Conservation (phyloP, 2,113 vertebrate genomes). For the Onychorhynchus coronatus region DNA sequence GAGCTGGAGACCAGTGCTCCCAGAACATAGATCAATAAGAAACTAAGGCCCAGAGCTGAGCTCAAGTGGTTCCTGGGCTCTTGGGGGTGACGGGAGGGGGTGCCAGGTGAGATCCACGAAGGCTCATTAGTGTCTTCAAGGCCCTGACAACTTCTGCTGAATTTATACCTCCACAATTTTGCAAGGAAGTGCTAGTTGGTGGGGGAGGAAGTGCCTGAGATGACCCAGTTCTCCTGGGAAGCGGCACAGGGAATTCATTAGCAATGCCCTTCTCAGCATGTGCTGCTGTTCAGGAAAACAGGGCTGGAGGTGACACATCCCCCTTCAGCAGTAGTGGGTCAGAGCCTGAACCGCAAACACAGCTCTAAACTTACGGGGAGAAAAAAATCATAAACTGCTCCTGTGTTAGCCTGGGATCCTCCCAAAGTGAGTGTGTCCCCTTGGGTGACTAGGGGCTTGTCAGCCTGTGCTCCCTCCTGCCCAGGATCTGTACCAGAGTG, state of each 20-base stretch:
- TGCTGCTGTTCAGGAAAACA: not conserved
- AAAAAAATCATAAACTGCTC: not conserved
- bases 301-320: accelerated
- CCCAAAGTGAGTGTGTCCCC: accelerated
- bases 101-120: not conserved
- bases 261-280: not conserved
- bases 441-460: not conserved
- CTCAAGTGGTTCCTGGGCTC: not conserved
- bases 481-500: not conserved
- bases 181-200: not conserved
- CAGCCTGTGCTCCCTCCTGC: not conserved
- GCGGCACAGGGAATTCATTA: not conserved
- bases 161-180: not conserved
- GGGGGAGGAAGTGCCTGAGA: not conserved
- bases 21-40: accelerated
- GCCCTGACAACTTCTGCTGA: not conserved
- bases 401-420: not conserved
- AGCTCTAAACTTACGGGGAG: not conserved
- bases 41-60: not conserved
- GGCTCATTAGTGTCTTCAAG: not conserved
- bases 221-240: not conserved
- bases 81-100: not conserved
- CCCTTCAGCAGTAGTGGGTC: not conserved
- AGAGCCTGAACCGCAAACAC: not conserved
- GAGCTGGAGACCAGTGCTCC: not conserved